phyloP scores from a whole-genome alignment of 2,797 vertebrate genomes.

The Gymnothorax reevesii region DNA sequence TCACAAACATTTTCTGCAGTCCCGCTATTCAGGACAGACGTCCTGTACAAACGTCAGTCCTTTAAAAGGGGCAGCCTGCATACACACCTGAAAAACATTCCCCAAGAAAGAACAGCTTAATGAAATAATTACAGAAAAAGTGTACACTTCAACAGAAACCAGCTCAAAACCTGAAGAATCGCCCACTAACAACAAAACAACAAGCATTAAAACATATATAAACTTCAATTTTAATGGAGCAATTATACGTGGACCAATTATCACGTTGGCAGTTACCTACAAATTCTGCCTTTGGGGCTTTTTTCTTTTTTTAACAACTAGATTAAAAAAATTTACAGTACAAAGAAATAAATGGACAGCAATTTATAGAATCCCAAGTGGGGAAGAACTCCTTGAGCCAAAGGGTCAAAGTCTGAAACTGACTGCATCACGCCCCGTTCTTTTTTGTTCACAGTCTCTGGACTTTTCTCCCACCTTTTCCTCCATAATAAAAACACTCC shows the following conservation, averaged over 20 bases:
- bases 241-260: not conserved
- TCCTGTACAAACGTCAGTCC: not conserved
- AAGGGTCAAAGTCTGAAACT: conserved; percentile 16
- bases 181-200: too few relatives aligned
- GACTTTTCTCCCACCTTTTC: not conserved
- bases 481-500: too few relatives aligned
- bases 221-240: not conserved
- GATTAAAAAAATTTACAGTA: not conserved
- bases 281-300: not conserved
- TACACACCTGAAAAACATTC: not conserved
- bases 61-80: not conserved
- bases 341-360: not conserved
- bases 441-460: not conserved
- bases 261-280: not conserved
- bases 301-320: not conserved
- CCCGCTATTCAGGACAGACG: too few relatives aligned
- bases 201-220: not conserved
- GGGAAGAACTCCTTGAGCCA: not conserved
- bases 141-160: not conserved
- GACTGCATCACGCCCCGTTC: not conserved
- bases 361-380: not conserved
- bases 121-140: not conserved
- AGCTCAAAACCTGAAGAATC: not conserved
- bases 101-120: not conserved
- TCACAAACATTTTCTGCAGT: not conserved